Base-by-base conservation (phyloP, 2,888 invertebrate species). In the Seira ritae region DNA sequence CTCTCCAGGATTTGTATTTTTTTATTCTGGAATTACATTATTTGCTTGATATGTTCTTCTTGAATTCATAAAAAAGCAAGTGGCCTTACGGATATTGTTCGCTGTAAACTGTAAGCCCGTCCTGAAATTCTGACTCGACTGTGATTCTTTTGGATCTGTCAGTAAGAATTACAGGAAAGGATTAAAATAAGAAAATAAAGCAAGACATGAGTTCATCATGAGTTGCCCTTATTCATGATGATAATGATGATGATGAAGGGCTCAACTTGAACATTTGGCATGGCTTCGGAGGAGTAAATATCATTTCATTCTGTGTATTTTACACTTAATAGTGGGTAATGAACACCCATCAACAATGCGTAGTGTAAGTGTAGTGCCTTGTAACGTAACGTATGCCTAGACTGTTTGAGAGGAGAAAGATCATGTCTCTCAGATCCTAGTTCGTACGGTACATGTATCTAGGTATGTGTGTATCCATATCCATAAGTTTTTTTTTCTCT, bases 111-210 rank as follows among this genome's bases (percentile, higher is more conserved):
- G 2, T 4, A 31, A 31, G 31, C 8, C 31, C 31, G 8, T 31
- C 31, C 8, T 8, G 31, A 31, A 31, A 31, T 31, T 31, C 31
- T 4, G 31, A 31, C 8, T 31, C n/a, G n/a, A n/a, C n/a, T n/a
- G n/a, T n/a, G n/a, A 42, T 42, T 42, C 42, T 42, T 1, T 50
- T 66, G 68, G 55, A 68, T 66, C 82, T 77, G 82, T 82, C 82
- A 82, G 62, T 66, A 77, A 55, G 73, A 77, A 82, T 82, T 82
- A 82, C 76, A 23, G 17, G 24, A 31, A 50, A 37, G 77, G 62
- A 66, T 80, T 72, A 50, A n/a, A 15, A 69, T 46, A 37, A 60
- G 42, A 72, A 76, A 67, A 82, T 77, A 46, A 77, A 50, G 20
- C 15, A n/a, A 62, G 68, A 68, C 6, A n/a, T 8, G n/a, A 31